Conservation (phyloP, 2,888 invertebrate species). For the Fissipunctia ypsillon region DNA sequence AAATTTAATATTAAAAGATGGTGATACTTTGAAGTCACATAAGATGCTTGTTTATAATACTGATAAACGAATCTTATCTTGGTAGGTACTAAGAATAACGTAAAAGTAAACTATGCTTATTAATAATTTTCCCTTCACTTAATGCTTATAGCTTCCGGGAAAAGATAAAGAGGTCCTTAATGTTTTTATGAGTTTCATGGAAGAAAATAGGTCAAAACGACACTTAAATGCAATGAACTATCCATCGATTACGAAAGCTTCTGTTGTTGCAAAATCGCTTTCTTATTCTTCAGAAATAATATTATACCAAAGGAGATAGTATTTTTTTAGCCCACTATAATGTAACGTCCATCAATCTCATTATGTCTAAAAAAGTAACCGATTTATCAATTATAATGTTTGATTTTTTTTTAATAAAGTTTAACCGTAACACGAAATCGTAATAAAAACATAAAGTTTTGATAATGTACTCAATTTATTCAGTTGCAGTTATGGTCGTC, state of each 20-base stretch:
- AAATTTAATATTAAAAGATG: neutral
- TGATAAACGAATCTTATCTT: neutral
- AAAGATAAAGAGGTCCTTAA: constrained; percentile 44
- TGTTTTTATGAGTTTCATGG: constrained; percentile 52
- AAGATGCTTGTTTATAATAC: constrained; percentile 1
- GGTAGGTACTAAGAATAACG: constrained; percentile 1
- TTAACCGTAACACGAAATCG: too few species aligned
- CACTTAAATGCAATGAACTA: constrained; percentile 43
- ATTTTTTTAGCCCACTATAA: too few species aligned
- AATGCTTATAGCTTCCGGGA: constrained; percentile 29
- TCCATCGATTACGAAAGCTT: constrained; percentile 33
- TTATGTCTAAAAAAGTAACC: too few species aligned
- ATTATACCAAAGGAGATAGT: too few species aligned
- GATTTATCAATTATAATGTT: too few species aligned
- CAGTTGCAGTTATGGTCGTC: too few species aligned
- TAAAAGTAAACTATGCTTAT: constrained; percentile 10
- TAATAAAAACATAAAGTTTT: too few species aligned
- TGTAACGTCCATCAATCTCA: too few species aligned
- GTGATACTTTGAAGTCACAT: neutral
- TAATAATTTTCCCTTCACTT: constrained; percentile 35
- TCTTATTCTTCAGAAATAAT: constrained; percentile 13
- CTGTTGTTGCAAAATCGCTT: neutral
- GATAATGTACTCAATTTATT: too few species aligned
- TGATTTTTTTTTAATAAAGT: too few species aligned
- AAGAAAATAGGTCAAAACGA: constrained; percentile 47